Evolutionary conservation across 1,140 invertebrate genomes (phyloP).

Genomic region (Cardiocondyla obscurior): DNA sequence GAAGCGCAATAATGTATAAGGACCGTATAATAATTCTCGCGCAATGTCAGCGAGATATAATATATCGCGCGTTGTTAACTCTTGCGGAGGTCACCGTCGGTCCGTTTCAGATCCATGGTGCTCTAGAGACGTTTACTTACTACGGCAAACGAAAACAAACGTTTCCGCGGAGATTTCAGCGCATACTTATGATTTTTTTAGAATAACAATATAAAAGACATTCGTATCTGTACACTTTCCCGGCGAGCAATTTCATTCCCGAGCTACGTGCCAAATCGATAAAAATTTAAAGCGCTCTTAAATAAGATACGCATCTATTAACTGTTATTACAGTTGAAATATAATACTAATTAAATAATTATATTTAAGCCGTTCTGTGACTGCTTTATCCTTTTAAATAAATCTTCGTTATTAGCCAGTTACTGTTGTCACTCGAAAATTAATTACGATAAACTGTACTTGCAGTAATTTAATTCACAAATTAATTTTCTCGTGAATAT

Average conservation of each 20-base stretch:
- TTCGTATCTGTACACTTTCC: not conserved
- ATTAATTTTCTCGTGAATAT: not conserved
- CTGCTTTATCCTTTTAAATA: not conserved
- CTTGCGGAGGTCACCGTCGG: constrained; percentile 33
- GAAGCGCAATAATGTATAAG: constrained; percentile 41
- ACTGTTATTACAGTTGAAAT: not conserved
- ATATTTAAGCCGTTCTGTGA: not conserved
- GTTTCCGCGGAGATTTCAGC: not conserved
- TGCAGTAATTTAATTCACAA: not conserved
- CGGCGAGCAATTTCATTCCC: not conserved
- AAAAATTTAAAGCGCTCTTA: not conserved
- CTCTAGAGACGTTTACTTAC: constrained; percentile 57
- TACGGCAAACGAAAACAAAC: constrained; percentile 46
- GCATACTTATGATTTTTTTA: not conserved
- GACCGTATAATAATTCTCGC: constrained; percentile 12
- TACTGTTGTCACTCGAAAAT: not conserved
- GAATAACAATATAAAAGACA: not conserved
- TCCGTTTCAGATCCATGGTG: constrained; percentile 36
- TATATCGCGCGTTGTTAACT: constrained; percentile 56
- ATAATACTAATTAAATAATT: not conserved
- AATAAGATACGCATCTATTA: not conserved
- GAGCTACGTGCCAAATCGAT: not conserved
- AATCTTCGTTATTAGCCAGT: not conserved
- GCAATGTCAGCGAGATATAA: constrained; percentile 35
- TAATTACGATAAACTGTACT: not conserved